These are phyloP conservation scores for Hirundo rustica DNA, from an alignment of 2,797 vertebrate species.

Conservation along the genomic window DNA sequence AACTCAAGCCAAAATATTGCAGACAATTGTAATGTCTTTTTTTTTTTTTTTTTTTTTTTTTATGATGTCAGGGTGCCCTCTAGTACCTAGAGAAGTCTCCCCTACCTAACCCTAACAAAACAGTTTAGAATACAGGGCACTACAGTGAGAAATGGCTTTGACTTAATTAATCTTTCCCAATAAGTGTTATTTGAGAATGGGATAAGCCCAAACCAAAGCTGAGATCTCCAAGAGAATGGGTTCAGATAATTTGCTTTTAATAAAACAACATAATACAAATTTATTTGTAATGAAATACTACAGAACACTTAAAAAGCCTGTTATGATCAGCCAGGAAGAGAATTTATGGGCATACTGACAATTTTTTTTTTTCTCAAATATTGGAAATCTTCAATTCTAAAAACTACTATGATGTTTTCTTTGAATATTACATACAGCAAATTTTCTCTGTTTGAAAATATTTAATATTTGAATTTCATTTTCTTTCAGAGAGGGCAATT, in stretches of 20 bases:
- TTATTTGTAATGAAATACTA: neutral
- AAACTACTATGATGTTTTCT: neutral
- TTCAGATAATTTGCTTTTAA: neutral
- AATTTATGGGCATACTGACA: neutral
- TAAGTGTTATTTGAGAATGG: neutral
- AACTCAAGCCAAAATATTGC: neutral
- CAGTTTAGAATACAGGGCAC: neutral
- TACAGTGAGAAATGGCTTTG: neutral
- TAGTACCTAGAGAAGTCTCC: neutral
- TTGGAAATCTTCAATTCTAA: neutral
- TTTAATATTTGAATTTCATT: neutral
- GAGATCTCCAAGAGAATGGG: neutral
- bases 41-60: neutral
- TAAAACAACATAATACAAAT: neutral
- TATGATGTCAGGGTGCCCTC: fast-evolving
- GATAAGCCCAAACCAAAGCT: neutral
- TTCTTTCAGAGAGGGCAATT: neutral
- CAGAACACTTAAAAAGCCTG: neutral
- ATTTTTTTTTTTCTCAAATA: neutral
- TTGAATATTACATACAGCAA: neutral
- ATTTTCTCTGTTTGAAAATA: neutral
- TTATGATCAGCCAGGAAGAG: neutral
- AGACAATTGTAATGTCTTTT: neutral
- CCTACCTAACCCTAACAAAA: neutral
- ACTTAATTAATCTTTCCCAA: neutral